A percentile compares a stretch with the other conserved stretches of the same genome.
Conservation (phyloP, 2,888 invertebrate species). For the Ormyrus thymus region DNA sequence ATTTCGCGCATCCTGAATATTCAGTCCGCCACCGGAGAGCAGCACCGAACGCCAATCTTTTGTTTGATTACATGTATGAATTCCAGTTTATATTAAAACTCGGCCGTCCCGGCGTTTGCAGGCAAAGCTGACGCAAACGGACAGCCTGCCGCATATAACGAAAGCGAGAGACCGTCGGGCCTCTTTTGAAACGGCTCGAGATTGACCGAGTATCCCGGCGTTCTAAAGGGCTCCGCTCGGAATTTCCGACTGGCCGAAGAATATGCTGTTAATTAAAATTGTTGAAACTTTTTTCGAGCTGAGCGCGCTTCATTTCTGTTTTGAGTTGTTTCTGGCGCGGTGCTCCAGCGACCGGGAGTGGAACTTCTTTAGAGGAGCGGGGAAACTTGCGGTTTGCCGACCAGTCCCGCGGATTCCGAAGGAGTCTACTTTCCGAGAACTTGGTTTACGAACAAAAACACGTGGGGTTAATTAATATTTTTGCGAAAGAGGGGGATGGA, state of each 20-base stretch:
- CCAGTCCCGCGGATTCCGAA: background rate
- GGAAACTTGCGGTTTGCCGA: slow-evolving; percentile 11
- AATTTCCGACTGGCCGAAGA: slow-evolving; percentile 13
- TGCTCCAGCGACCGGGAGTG: background rate
- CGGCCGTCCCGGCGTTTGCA: too few relatives aligned
- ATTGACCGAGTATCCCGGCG: too few relatives aligned
- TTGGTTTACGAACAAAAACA: background rate
- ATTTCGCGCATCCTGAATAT: slow-evolving; percentile 18
- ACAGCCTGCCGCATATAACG: too few relatives aligned
- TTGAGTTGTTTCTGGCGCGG: background rate
- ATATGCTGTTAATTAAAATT: slow-evolving; percentile 46
- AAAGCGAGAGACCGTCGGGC: too few relatives aligned
- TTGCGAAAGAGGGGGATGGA: background rate
- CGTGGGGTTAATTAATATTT: background rate
- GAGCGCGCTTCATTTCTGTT: slow-evolving; percentile 29
- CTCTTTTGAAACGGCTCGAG: too few relatives aligned
- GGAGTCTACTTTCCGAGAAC: background rate
- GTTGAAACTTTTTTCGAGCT: slow-evolving; percentile 32
- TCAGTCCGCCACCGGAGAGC: background rate
- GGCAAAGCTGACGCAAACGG: too few relatives aligned
- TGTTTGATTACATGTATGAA: slow-evolving; percentile 31
- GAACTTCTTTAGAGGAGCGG: slow-evolving; percentile 19
- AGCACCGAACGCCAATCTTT: slow-evolving; percentile 16
- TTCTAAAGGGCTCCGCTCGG: background rate
- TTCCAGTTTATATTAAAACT: slow-evolving; percentile 38